Evolutionary conservation across 2,888 invertebrate genomes (phyloP).

Genomic region (Apamea epomidion): DNA sequence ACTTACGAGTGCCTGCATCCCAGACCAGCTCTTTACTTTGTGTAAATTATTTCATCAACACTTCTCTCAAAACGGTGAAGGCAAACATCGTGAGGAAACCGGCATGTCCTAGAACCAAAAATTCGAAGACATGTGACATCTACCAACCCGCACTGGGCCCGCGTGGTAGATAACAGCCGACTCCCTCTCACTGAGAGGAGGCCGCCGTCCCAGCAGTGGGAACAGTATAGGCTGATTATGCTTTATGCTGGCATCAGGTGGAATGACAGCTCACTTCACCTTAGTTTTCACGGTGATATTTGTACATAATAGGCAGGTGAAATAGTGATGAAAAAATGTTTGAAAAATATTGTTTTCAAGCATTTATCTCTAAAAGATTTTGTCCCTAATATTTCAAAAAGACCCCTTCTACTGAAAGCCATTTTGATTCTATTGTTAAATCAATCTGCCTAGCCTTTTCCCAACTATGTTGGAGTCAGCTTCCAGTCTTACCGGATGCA

Average conservation of each 20-base stretch:
- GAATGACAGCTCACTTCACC: not conserved
- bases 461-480: not conserved
- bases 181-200: no score
- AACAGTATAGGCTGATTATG: no score
- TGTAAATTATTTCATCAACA: no score
- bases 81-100: no score
- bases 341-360: not conserved
- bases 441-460: not conserved
- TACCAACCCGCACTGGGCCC: no score
- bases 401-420: not conserved
- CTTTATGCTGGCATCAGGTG: not conserved
- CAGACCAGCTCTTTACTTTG: no score
- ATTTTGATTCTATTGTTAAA: conserved; percentile 7
- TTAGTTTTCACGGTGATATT: not conserved
- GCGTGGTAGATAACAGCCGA: no score
- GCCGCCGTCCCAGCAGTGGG: no score
- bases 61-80: no score
- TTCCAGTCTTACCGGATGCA: not conserved
- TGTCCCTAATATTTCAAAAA: not conserved
- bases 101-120: no score
- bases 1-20: no score
- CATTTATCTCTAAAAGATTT: not conserved
- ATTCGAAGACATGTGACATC: no score
- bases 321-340: not conserved
- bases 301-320: not conserved